phyloP scores from a whole-genome alignment of 1,140 invertebrate genomes.

The Arion vulgaris region DNA sequence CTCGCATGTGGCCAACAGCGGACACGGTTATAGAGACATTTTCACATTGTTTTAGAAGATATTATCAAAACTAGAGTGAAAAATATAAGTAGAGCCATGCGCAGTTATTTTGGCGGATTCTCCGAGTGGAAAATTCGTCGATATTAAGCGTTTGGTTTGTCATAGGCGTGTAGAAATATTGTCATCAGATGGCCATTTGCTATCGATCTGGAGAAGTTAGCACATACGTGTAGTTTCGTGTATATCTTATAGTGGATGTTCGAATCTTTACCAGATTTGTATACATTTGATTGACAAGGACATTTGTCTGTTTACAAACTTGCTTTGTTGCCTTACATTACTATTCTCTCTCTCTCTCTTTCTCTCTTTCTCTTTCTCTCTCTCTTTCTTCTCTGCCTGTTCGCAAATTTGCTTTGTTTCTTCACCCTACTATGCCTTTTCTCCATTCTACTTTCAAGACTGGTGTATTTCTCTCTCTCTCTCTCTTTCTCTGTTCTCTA shows the following conservation, averaged over 20 bases:
- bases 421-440: no score
- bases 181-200: not conserved
- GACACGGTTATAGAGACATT: constrained; percentile 1
- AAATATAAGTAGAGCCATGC: not conserved
- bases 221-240: not conserved
- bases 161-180: not conserved
- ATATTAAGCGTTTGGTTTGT: not conserved
- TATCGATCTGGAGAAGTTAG: not conserved
- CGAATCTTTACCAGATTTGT: not conserved
- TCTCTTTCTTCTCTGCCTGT: no score
- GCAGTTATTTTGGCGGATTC: not conserved
- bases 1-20: not conserved
- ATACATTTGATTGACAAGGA: no score
- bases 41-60: constrained; percentile 8
- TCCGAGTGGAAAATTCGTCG: not conserved
- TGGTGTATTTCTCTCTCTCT: no score
- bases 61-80: not conserved
- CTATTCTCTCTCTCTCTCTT: no score
- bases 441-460: no score
- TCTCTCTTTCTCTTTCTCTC: no score
- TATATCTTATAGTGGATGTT: not conserved
- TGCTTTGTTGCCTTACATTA: no score
- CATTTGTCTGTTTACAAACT: no score
- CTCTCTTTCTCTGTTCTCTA: no score
- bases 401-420: no score